A percentile compares a stretch with the other conserved stretches of the same genome.
Evolutionary conservation across 2,888 invertebrate species (phyloP).

Genomic region (Patella pellucida): DNA sequence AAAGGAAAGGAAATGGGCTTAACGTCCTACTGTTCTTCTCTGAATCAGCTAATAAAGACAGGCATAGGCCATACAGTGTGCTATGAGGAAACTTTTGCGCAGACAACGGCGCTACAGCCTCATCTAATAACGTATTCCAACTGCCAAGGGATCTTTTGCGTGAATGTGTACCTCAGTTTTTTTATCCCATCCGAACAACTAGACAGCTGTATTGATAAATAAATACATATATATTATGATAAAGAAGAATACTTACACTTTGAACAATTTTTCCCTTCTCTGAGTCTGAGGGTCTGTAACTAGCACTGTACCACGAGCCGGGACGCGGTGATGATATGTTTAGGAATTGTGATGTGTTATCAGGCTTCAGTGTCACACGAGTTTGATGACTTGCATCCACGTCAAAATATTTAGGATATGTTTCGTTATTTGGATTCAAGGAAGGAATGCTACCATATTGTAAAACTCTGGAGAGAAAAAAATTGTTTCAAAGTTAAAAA

Average conservation of each 20-base stretch:
- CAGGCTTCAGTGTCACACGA: conserved; percentile 68
- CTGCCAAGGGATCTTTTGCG: too few species aligned
- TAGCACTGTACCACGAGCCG: conserved; percentile 85
- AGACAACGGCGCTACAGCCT: too few species aligned
- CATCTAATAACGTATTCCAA: too few species aligned
- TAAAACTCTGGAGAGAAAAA: conserved; percentile 75
- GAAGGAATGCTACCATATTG: conserved; percentile 87
- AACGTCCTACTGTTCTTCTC: too few species aligned
- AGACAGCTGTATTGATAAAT: too few species aligned
- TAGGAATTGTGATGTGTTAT: conserved; percentile 48
- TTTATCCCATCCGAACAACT: too few species aligned
- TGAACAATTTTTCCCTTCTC: not conserved
- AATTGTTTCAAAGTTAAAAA: not conserved
- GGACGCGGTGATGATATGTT: conserved; percentile 87
- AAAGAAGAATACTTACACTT: not conserved
- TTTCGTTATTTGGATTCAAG: conserved; percentile 84
- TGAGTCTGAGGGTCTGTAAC: conserved; percentile 73
- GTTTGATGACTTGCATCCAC: conserved; percentile 44
- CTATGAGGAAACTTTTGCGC: too few species aligned
- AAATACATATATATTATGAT: too few species aligned
- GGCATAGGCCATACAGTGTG: too few species aligned
- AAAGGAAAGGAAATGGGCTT: too few species aligned
- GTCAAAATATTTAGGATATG: conserved; percentile 78
- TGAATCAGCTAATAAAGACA: too few species aligned
- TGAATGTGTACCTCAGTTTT: too few species aligned